Evolutionary conservation across 2,113 vertebrate species (phyloP), one percentile per base, ranked within the genome.

Genomic region (Nanorana parkeri): DNA sequence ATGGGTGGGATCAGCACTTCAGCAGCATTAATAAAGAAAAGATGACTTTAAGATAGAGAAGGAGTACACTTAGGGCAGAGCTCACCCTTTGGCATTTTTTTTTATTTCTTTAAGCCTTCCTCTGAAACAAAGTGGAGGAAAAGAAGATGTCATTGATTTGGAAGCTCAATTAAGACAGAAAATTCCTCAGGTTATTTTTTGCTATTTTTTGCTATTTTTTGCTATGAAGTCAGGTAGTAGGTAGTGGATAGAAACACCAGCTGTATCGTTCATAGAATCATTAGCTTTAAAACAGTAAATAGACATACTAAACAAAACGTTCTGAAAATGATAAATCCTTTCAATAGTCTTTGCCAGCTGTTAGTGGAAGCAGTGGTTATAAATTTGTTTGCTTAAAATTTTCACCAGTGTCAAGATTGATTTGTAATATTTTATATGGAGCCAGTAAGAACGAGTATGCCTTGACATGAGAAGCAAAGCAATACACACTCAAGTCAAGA

Each of bases 181-280:
- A 52, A 87, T 89, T 94, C 91, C 88, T 73, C 86, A 85, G 93
- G 93, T 95, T 91, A 94, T 94, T 91, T 92, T 92, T 95, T 92
- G n/a, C n/a, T n/a, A 93, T 94, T 91, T 91, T 90, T 86, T 89
- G 90, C 89, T 87, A 93, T 94, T 91, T 91, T 90, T 86, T 89
- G 90, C 89, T 87, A 83, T 86, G 83, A 84, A 87, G 87, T 89
- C 87, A 74, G 84, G 84, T 88, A 86, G 54, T 84, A 89, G 89
- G 89, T 86, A 84, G 74, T 89, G 79, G 63, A 84, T 61, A 60
- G 64, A 85, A 89, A 85, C 85, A 83, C 88, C 86, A 87, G 78
- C 87, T 83, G 81, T 85, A 61, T 60, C 17, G 74, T 86, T 84
- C 84, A 77, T 19, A 17, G 78, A 84, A 86, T 88, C 83, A 78